These are phyloP conservation scores for Albula goreensis DNA, from an alignment of 2,113 vertebrate genomes.

Conservation along the genomic window DNA sequence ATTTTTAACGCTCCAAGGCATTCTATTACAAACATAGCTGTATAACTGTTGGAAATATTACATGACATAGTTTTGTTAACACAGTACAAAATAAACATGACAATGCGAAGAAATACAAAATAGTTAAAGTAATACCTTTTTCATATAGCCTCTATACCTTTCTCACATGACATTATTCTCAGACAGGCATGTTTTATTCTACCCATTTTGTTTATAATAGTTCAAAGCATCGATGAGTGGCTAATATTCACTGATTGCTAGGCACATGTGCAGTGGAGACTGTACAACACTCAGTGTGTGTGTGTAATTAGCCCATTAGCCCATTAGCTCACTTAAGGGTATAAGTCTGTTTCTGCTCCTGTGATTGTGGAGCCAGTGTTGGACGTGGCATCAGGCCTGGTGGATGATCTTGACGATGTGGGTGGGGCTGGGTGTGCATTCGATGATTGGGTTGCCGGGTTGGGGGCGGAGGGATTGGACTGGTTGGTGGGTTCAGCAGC, in stretches of 20 bases:
- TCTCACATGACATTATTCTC: no score
- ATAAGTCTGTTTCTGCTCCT: not conserved
- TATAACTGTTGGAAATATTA: not conserved
- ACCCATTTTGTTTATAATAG: no score
- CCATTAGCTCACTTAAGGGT: not conserved
- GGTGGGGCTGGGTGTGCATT: conserved; percentile 5
- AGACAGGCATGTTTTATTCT: no score
- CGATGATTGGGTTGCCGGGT: not conserved
- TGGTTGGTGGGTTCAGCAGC: conserved; percentile 17
- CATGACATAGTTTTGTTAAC: not conserved
- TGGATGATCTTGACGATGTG: not conserved
- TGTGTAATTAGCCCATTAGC: not conserved
- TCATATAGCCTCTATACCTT: not conserved
- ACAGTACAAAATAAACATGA: not conserved
- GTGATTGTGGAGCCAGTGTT: not conserved
- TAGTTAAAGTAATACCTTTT: not conserved
- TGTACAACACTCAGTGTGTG: not conserved
- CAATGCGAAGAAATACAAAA: not conserved
- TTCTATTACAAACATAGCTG: not conserved
- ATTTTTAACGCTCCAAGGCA: not conserved
- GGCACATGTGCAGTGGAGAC: not conserved
- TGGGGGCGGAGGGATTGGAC: not conserved
- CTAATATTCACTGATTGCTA: not conserved
- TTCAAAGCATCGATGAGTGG: no score
- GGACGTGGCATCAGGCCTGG: not conserved